Evolutionary conservation across 1,140 invertebrate genomes (phyloP).

Genomic region (Atta cephalotes): DNA sequence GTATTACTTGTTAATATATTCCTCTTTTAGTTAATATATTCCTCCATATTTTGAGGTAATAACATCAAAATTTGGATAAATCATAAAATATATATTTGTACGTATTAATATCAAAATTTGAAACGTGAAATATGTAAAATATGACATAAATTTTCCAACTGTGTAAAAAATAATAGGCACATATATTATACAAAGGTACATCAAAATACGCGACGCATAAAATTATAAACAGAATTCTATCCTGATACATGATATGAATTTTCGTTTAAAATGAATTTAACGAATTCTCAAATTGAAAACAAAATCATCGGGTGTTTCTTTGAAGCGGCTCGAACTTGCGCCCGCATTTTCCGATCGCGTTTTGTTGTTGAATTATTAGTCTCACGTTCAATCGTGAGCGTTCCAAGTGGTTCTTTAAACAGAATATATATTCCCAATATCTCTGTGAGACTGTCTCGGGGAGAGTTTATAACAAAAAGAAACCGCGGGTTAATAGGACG

Average conservation of each 20-base stretch:
- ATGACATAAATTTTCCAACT: too few species aligned
- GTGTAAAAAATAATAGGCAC: not conserved
- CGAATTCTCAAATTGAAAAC: not conserved
- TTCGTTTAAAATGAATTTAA: not conserved
- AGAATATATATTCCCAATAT: not conserved
- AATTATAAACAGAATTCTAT: constrained; percentile 5
- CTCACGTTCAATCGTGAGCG: not conserved
- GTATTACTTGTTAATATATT: too few species aligned
- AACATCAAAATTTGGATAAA: too few species aligned
- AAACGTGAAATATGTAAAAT: too few species aligned
- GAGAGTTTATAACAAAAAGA: constrained; percentile 10
- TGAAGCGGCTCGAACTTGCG: not conserved
- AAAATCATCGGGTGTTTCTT: not conserved
- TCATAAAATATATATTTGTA: too few species aligned
- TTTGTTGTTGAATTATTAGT: constrained; percentile 7
- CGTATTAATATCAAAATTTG: too few species aligned
- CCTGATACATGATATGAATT: not conserved
- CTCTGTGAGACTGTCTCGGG: not conserved
- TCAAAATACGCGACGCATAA: not conserved
- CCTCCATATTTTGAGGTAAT: too few species aligned
- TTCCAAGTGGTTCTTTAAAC: not conserved
- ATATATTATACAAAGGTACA: not conserved
- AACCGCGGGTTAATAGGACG: constrained; percentile 26
- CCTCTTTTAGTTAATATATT: too few species aligned
- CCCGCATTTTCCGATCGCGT: not conserved